phyloP scores from a whole-genome alignment of 2,797 vertebrate species.

The Pelodytes ibericus region DNA sequence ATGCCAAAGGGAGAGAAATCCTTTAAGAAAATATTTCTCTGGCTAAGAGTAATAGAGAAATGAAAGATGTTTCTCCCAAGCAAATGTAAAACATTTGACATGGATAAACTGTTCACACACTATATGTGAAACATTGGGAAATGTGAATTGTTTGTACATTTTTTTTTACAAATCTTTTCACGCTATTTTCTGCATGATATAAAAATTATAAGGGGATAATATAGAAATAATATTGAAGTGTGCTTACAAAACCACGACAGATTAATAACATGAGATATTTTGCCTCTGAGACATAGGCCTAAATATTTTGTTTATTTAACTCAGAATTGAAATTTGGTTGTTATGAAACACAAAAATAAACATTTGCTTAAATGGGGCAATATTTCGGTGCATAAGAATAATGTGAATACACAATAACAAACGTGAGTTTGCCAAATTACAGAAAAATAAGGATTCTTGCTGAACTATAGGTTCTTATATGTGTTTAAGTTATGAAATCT shows the following conservation, averaged over 20 bases:
- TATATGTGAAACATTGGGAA: slow-evolving; percentile 34
- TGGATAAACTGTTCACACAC: slow-evolving; percentile 40
- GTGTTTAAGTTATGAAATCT: too few species aligned
- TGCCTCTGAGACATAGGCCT: too few species aligned
- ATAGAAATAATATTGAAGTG: too few species aligned
- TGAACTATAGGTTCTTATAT: neutral
- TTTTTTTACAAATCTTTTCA: neutral
- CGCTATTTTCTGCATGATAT: slow-evolving; percentile 27
- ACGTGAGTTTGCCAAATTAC: neutral
- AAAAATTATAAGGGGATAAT: neutral
- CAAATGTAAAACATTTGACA: too few species aligned
- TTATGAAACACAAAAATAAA: neutral
- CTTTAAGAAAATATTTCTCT: slow-evolving; percentile 36
- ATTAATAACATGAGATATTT: too few species aligned
- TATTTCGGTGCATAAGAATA: too few species aligned
- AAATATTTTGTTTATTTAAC: too few species aligned
- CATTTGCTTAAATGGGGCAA: too few species aligned
- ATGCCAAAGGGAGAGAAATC: slow-evolving; percentile 44
- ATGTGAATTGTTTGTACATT: neutral
- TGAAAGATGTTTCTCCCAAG: slow-evolving; percentile 34
- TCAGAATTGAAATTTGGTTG: too few species aligned
- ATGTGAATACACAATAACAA: neutral
- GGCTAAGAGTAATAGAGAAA: slow-evolving; percentile 34
- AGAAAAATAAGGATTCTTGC: neutral
- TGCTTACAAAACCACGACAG: too few species aligned